These are phyloP conservation scores for Caenorhabditis brenneri DNA, from an alignment of 1,140 invertebrate species.

Conservation along the genomic window DNA sequence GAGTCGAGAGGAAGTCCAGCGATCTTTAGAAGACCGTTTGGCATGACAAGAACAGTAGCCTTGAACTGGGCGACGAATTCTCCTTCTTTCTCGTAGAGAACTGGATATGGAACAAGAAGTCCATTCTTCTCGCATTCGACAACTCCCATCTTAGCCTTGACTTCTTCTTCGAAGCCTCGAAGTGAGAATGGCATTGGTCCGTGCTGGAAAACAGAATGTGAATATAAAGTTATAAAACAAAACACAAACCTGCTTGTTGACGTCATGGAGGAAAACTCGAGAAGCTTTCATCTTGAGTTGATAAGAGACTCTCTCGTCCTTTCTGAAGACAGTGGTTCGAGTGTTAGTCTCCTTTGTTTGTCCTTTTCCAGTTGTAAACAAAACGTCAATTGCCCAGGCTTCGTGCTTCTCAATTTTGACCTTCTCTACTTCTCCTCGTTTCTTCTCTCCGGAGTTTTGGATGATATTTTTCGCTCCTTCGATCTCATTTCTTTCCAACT, in stretches of 20 bases:
- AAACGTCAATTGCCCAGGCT: conserved; percentile 96
- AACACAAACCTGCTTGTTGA: conserved; percentile 83
- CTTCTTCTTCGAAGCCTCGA: conserved; percentile 88
- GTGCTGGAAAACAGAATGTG: conserved; percentile 28
- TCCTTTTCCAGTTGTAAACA: conserved; percentile 87
- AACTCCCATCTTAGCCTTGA: conserved; percentile 94
- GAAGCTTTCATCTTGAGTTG: conserved; percentile 95
- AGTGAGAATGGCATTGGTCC: conserved; percentile 83
- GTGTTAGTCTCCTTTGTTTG: conserved; percentile 88
- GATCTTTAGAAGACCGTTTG: conserved; percentile 91
- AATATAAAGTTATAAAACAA: not conserved
- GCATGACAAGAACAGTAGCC: conserved; percentile 93
- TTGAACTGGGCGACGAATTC: conserved; percentile 98
- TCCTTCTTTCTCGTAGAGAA: conserved; percentile 72
- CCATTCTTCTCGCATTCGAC: conserved; percentile 97
- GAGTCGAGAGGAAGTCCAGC: conserved; percentile 89
- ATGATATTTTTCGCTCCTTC: conserved; percentile 99
- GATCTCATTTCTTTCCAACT: conserved; percentile 82
- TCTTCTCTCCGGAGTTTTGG: conserved; percentile 94
- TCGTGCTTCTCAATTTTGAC: conserved; percentile 93
- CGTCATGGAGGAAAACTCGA: conserved; percentile 90
- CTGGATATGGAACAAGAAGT: conserved; percentile 94
- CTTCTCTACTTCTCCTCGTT: conserved; percentile 94
- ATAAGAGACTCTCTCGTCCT: conserved; percentile 91
- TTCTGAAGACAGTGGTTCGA: conserved; percentile 95